Percentiles rank a stretch among this genome's conserved stretches.
Conservation (phyloP, 2,113 vertebrate species). For the Serilophus lunatus region DNA sequence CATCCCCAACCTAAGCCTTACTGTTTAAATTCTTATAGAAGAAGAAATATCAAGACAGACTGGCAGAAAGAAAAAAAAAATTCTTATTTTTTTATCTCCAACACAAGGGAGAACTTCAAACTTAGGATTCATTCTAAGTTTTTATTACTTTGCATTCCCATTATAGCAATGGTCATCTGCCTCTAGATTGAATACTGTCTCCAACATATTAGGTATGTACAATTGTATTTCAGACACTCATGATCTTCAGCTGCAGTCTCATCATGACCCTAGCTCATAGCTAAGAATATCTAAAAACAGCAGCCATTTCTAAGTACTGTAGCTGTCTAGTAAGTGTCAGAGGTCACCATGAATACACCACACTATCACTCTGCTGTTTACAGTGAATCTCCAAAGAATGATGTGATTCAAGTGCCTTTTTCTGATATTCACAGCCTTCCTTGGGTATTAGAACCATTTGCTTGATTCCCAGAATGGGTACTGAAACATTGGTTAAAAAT, state of each 20-base stretch:
- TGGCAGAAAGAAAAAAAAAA: background rate
- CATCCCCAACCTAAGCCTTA: background rate
- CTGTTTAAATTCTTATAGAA: background rate
- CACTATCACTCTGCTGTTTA: background rate
- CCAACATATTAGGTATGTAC: background rate
- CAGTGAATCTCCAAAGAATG: background rate
- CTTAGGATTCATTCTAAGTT: background rate
- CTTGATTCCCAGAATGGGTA: background rate
- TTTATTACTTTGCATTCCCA: background rate
- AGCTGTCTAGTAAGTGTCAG: background rate
- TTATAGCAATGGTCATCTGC: background rate
- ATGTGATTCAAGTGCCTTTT: background rate
- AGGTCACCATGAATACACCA: background rate
- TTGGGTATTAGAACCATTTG: background rate
- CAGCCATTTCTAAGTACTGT: background rate
- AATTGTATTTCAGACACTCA: background rate
- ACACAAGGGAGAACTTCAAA: background rate
- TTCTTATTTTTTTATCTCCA: fast-evolving
- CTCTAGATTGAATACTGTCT: background rate
- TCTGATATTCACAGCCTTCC: background rate
- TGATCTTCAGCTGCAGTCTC: background rate
- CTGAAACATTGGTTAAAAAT: background rate
- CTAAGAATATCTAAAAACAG: background rate
- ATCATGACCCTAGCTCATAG: background rate
- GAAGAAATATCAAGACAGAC: background rate